These are phyloP conservation scores for Julus scandinavius DNA, from an alignment of 2,888 invertebrate genomes.

Conservation along the genomic window DNA sequence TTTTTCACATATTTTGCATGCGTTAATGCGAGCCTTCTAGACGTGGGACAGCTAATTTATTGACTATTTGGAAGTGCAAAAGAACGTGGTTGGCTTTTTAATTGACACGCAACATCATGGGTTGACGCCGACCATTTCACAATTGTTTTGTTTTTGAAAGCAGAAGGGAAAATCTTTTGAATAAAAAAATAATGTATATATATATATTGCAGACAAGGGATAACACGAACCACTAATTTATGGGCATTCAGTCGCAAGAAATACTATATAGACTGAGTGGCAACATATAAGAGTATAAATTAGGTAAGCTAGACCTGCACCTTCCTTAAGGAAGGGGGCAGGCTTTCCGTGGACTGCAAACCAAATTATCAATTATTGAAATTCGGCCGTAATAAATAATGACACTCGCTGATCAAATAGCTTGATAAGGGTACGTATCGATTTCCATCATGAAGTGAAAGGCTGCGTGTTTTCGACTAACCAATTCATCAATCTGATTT, in stretches of 20 bases:
- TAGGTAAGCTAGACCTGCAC: background rate
- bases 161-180: background rate
- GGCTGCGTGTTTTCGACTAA: background rate
- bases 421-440: constrained; percentile 1
- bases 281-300: constrained; percentile 19
- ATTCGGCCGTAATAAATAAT: constrained; percentile 17
- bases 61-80: constrained; percentile 16
- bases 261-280: constrained; percentile 39
- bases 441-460: background rate
- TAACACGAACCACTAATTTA: constrained; percentile 38
- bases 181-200: background rate
- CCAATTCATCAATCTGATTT: constrained; percentile 40
- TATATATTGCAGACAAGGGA: constrained; percentile 27
- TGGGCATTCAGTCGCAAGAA: background rate
- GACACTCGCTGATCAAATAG: background rate
- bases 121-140: constrained; percentile 21
- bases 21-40: background rate
- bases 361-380: constrained; percentile 42
- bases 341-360: background rate
- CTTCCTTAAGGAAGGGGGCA: background rate
- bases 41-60: constrained; percentile 43
- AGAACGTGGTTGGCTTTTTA: constrained; percentile 39
- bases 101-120: constrained; percentile 42
- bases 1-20: constrained; percentile 40
- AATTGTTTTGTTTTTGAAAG: constrained; percentile 23